phyloP scores from a whole-genome alignment of 2,888 invertebrate genomes.

The Polyommatus iphigenia region DNA sequence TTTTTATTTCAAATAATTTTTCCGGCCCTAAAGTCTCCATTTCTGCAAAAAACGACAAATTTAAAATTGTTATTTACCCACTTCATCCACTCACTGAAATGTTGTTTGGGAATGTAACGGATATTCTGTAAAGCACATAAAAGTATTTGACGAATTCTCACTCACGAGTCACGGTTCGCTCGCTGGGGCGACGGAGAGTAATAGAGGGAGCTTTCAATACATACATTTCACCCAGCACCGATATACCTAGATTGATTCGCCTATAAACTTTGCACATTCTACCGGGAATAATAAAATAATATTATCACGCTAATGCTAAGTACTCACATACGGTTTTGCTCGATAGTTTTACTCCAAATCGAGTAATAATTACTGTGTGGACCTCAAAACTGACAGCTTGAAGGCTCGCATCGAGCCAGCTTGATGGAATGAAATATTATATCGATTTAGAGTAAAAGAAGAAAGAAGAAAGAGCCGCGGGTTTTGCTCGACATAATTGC shows the following conservation, averaged over 20 bases:
- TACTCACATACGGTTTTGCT: too few species aligned
- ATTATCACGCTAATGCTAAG: neutral
- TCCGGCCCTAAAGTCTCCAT: neutral
- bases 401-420: too few species aligned
- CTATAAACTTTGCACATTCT: neutral
- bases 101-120: neutral
- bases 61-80: neutral
- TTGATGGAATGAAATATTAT: too few species aligned
- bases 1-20: neutral
- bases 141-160: constrained; percentile 1
- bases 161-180: neutral
- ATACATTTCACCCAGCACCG: neutral
- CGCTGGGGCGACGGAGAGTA: neutral
- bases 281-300: neutral
- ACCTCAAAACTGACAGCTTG: too few species aligned
- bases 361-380: too few species aligned
- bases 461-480: too few species aligned
- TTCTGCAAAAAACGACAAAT: neutral
- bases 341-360: too few species aligned
- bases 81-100: neutral
- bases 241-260: neutral
- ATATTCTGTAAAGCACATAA: neutral
- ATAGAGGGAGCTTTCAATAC: neutral
- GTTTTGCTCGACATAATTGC: too few species aligned
- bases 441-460: too few species aligned